Evolutionary conservation across 92 coral and sea anemone species (phyloP).

Genomic region (Hydrozoanthus gracilis): DNA sequence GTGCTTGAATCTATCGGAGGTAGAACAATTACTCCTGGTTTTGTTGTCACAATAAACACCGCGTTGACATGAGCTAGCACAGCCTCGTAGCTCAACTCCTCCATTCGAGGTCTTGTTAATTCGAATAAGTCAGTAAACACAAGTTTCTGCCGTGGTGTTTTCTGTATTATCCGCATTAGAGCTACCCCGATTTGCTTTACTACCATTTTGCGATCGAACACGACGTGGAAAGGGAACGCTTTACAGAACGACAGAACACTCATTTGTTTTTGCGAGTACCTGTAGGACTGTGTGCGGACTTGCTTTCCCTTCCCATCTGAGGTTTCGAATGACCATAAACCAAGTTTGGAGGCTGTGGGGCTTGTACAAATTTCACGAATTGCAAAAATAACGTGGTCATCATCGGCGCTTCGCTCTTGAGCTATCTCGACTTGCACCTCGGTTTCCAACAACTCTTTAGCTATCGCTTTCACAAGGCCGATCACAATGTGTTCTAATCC

Average conservation of each 20-base stretch:
- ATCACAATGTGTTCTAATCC: slow-evolving; percentile 95
- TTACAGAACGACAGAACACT: slow-evolving; percentile 91
- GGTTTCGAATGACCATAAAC: slow-evolving; percentile 79
- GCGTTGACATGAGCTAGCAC: slow-evolving; percentile 93
- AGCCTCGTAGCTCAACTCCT: slow-evolving; percentile 72
- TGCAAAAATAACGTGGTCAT: slow-evolving; percentile 87
- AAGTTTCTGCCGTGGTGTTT: slow-evolving; percentile 60
- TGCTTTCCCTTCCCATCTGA: slow-evolving; percentile 22
- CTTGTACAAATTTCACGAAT: slow-evolving; percentile 75
- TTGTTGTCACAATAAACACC: slow-evolving; percentile 84
- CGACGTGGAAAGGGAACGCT: slow-evolving; percentile 96
- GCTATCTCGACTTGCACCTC: slow-evolving; percentile 72
- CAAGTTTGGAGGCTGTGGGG: slow-evolving; percentile 85
- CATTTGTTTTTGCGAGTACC: slow-evolving; percentile 52
- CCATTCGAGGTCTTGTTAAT: slow-evolving; percentile 88
- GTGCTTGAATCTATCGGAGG: slow-evolving; percentile 31
- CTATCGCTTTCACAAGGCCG: slow-evolving; percentile 96
- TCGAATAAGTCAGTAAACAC: slow-evolving; percentile 85
- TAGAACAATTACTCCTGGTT: slow-evolving; percentile 62
- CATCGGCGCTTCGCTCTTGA: slow-evolving; percentile 68
- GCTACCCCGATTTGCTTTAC: slow-evolving; percentile 93
- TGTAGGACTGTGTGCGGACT: slow-evolving; percentile 36
- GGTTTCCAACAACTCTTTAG: slow-evolving; percentile 82
- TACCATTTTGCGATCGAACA: slow-evolving; percentile 89
- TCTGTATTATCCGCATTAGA: slow-evolving; percentile 72